Evolutionary conservation across 2,888 invertebrate species (phyloP).

Genomic region (Metellina segmentata): DNA sequence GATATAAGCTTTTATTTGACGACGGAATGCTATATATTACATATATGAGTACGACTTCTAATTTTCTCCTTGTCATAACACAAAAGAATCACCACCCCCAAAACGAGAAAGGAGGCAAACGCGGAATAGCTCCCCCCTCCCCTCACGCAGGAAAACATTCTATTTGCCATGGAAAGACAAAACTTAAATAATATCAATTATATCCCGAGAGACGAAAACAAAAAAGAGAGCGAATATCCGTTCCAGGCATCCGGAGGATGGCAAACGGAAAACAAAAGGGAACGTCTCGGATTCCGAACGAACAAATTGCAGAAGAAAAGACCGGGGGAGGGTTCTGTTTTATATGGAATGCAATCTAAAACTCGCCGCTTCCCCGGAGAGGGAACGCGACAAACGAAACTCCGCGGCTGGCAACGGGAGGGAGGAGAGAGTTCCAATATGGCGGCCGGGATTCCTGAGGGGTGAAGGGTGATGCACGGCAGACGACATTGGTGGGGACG

Average conservation of each 20-base stretch:
- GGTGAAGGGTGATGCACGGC: constrained; percentile 57
- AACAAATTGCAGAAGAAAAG: constrained; percentile 5
- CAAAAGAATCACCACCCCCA: no score
- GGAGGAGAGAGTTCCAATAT: constrained; percentile 52
- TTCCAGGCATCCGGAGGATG: no score
- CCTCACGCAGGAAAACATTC: background rate
- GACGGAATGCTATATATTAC: no score
- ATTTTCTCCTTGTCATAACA: no score
- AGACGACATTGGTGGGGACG: constrained; percentile 27
- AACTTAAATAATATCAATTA: background rate
- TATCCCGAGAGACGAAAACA: background rate
- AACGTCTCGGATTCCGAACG: constrained; percentile 1
- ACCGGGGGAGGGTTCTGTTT: background rate
- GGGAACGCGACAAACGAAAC: constrained; percentile 37
- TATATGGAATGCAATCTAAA: constrained; percentile 30
- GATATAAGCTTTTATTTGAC: no score
- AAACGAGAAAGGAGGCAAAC: background rate
- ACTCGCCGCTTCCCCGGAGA: background rate
- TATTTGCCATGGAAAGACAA: no score
- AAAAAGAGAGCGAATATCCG: background rate
- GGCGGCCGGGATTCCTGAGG: constrained; percentile 51
- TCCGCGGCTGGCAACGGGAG: constrained; percentile 10
- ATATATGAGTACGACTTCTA: no score
- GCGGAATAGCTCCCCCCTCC: no score
- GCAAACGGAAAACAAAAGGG: background rate